A percentile compares a stretch with the other conserved stretches of the same genome.
Evolutionary conservation across 2,888 invertebrate species (phyloP).

Genomic region (Serripes groenlandicus): DNA sequence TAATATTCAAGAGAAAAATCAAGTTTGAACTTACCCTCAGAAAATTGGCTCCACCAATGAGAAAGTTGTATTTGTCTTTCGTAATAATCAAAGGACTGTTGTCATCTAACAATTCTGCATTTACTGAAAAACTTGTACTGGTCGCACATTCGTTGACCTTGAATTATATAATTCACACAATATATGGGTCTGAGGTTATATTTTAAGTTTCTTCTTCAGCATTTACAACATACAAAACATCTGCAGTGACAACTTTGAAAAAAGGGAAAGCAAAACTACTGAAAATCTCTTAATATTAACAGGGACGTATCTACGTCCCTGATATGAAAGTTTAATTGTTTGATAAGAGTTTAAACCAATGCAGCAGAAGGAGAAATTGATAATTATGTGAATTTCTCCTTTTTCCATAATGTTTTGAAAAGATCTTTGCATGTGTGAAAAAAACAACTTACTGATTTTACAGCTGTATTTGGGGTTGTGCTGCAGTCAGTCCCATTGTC

Average conservation of each 20-base stretch:
- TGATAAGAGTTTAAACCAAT: too few relatives aligned
- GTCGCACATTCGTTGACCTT: background rate
- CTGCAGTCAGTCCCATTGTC: background rate
- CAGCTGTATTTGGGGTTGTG: background rate
- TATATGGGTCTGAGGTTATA: too few relatives aligned
- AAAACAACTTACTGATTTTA: conserved; percentile 10
- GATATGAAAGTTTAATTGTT: too few relatives aligned
- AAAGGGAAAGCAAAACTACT: too few relatives aligned
- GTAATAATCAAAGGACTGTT: background rate
- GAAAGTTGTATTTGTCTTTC: background rate
- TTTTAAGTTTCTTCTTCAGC: too few relatives aligned
- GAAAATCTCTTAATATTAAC: too few relatives aligned
- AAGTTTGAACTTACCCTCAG: background rate
- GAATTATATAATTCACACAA: background rate
- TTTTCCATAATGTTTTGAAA: background rate
- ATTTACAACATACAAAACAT: too few relatives aligned
- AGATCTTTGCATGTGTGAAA: too few relatives aligned
- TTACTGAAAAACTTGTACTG: background rate
- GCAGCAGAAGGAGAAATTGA: background rate
- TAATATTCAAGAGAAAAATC: too few relatives aligned
- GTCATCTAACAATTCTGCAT: background rate
- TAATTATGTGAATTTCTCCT: background rate
- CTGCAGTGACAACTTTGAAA: too few relatives aligned
- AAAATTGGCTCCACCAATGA: conserved; percentile 3
- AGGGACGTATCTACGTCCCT: too few relatives aligned